Base-by-base conservation (phyloP, 2,888 invertebrate species). In the Stenotaenia linearis region DNA sequence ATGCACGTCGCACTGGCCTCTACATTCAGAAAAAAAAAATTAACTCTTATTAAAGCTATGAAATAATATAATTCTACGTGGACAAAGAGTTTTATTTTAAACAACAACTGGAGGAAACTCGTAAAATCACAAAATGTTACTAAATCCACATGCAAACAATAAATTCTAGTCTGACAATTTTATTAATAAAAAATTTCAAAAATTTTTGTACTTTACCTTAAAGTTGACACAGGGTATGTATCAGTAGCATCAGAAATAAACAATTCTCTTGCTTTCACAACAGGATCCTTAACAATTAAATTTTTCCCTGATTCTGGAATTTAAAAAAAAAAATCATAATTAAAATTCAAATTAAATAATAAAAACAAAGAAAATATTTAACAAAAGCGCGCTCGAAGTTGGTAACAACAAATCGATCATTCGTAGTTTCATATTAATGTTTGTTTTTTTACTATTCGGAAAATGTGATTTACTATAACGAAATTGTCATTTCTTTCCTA, bases 191-290 rank as follows among this genome's bases (percentile, higher is more conserved):
- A n/a, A n/a, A n/a, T n/a, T n/a, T n/a, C n/a, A n/a, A n/a, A n/a
- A n/a, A n/a, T n/a, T n/a, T n/a, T n/a, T n/a, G n/a, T 35, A n/a
- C 6, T 37, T 82, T 82, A 88, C 88, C 88, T 87, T 81, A 89
- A 84, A 75, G 88, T 85, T 78, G 87, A 87, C 21, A 88, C 87
- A 23, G 88, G 87, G 82, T 87, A 87, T 6, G 87, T 87, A 82
- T 88, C 87, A 32, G 87, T 85, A 35, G 87, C 87, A 83, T 89
- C 89, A 3, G 88, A 89, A 50, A 88, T 88, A 84, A 89, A 89
- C 32, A 89, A 84, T 84, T 89, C 89, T 56, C 89, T 82, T 10
- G 84, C 83, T 81, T 84, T 84, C 45, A 86, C 84, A 69, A 84
- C 80, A 32, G 86, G 85, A 81, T 85, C 85, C 50, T 83, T 82